Conservation (phyloP, 1,140 invertebrate genomes). For the Dendrolimus kikuchii region DNA sequence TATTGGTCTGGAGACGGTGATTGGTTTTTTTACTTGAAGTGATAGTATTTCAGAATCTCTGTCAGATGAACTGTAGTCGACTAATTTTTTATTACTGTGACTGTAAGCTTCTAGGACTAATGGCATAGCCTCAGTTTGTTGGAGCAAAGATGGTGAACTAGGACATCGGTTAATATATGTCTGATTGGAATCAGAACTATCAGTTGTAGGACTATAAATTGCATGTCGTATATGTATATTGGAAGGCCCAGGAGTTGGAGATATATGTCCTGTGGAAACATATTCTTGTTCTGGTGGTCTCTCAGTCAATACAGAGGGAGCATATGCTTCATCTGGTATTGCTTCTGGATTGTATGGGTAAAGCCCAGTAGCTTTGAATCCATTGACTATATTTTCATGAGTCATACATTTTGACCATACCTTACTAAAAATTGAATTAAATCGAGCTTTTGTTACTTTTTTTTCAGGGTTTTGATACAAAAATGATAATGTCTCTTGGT, state of each 20-base stretch:
- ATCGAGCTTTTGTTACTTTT: conserved; percentile 22
- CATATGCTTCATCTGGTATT: conserved; percentile 11
- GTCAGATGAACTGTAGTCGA: conserved; percentile 17
- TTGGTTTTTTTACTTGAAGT: too few relatives aligned
- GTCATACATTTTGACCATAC: conserved; percentile 27
- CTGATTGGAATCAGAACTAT: not conserved
- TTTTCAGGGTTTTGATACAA: conserved; percentile 8
- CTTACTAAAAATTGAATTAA: conserved; percentile 26
- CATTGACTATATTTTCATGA: conserved; percentile 12
- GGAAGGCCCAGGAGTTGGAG: not conserved
- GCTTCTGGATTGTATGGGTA: conserved; percentile 10
- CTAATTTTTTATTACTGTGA: conserved; percentile 8
- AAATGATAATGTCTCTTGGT: conserved; percentile 8
- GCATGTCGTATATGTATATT: not conserved
- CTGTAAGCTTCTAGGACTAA: conserved; percentile 3
- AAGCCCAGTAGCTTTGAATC: conserved; percentile 14
- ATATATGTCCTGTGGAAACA: not conserved
- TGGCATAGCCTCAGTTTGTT: too few relatives aligned
- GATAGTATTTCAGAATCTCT: conserved; percentile 8
- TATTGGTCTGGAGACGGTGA: too few relatives aligned
- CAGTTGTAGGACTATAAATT: too few relatives aligned
- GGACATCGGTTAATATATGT: not conserved
- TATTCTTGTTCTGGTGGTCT: not conserved
- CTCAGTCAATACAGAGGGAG: conserved; percentile 1
- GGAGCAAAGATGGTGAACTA: too few relatives aligned